These are phyloP conservation scores for Arrhopalites spinosus DNA, from an alignment of 2,888 invertebrate genomes.

Conservation along the genomic window DNA sequence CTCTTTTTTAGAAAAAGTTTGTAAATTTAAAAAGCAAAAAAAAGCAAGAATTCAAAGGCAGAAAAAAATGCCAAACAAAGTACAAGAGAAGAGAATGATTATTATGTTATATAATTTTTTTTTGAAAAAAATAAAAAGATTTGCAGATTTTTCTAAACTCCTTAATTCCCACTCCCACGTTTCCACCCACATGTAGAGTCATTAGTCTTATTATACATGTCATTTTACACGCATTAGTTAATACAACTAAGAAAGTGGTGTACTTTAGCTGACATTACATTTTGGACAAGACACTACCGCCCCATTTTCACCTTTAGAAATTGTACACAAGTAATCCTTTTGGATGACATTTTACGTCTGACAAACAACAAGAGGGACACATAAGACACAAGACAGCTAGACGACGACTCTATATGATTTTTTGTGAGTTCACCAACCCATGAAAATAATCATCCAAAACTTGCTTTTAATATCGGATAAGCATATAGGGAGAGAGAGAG, in stretches of 20 bases:
- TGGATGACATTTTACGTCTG: background rate
- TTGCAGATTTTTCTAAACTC: constrained; percentile 4
- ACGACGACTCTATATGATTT: constrained; percentile 21
- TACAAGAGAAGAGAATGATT: too few relatives aligned
- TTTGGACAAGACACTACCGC: constrained; percentile 9
- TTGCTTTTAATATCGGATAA: background rate
- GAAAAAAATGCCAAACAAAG: too few relatives aligned
- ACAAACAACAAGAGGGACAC: constrained; percentile 6
- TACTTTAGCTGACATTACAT: background rate
- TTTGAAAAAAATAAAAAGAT: background rate
- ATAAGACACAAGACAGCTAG: constrained; percentile 36
- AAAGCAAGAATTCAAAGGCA: too few relatives aligned
- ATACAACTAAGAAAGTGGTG: constrained; percentile 18
- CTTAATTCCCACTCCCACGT: constrained; percentile 21
- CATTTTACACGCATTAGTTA: constrained; percentile 27
- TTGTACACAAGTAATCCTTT: background rate
- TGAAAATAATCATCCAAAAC: constrained; percentile 24
- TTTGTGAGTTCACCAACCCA: constrained; percentile 32
- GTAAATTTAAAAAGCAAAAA: too few relatives aligned
- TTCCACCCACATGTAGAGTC: constrained; percentile 26
- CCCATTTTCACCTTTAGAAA: constrained; percentile 29
- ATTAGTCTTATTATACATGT: constrained; percentile 25
- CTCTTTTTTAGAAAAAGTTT: too few relatives aligned
- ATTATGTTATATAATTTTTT: too few relatives aligned
- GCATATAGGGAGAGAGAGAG: too few relatives aligned